phyloP scores from a whole-genome alignment of 2,113 vertebrate species.

The Laterallus jamaicensis region DNA sequence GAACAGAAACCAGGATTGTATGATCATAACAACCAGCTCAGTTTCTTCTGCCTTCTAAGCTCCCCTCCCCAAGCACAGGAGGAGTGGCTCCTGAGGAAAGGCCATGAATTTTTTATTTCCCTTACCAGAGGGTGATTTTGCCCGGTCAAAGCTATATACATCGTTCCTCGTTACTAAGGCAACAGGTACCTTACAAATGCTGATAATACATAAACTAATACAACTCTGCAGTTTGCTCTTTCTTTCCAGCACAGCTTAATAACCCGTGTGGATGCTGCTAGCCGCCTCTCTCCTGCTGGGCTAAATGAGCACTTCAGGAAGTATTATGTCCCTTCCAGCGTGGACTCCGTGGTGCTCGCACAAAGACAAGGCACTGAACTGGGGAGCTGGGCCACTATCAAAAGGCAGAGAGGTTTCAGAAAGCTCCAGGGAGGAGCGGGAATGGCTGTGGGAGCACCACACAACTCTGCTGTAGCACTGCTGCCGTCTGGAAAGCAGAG shows the following conservation, averaged over 20 bases:
- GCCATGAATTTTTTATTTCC: slow-evolving; percentile 48
- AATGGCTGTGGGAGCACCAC: not conserved
- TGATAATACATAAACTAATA: slow-evolving; percentile 37
- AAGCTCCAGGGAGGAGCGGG: slow-evolving; percentile 21
- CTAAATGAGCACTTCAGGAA: slow-evolving; percentile 62
- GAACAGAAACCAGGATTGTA: not conserved
- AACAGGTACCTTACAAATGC: slow-evolving; percentile 37
- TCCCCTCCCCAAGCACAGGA: not conserved
- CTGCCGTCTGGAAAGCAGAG: not conserved
- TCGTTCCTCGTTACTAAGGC: slow-evolving; percentile 39
- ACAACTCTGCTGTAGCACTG: not conserved
- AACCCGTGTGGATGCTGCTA: slow-evolving; percentile 28
- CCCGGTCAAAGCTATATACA: not conserved
- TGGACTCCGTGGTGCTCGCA: not conserved
- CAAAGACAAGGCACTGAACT: slow-evolving; percentile 52
- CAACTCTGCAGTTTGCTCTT: slow-evolving; percentile 31
- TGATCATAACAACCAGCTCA: slow-evolving; percentile 34
- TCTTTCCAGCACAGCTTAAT: slow-evolving; percentile 23
- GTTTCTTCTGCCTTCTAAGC: slow-evolving; percentile 16
- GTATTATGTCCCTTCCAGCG: slow-evolving; percentile 39
- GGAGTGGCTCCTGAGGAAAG: not conserved
- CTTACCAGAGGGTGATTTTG: slow-evolving; percentile 22
- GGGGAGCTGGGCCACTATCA: slow-evolving; percentile 29
- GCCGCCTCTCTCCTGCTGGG: slow-evolving; percentile 34
- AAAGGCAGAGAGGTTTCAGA: slow-evolving; percentile 20